Conservation (phyloP, 2,113 vertebrate species). For the Sander vitreus region DNA sequence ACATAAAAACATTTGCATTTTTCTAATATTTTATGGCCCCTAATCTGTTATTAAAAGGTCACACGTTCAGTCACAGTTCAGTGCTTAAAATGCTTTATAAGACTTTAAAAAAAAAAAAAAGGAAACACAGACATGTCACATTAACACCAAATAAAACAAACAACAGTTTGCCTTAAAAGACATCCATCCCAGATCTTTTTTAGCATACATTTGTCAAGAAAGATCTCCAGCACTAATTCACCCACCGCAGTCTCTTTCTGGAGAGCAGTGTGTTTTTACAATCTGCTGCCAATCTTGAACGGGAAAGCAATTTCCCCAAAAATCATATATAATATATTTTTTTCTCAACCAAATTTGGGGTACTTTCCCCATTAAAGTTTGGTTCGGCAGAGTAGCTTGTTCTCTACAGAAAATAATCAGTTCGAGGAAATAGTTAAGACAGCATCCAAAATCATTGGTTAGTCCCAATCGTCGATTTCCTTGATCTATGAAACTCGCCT, state of each 20-base stretch:
- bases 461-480: background rate
- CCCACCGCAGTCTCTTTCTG: background rate
- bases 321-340: slow-evolving; percentile 2
- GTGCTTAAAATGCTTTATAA: background rate
- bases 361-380: background rate
- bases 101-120: background rate
- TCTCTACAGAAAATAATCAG: slow-evolving; percentile 9
- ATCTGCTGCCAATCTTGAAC: background rate
- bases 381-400: background rate
- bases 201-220: background rate
- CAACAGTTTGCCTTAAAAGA: slow-evolving; percentile 16
- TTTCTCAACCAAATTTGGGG: background rate
- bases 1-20: background rate
- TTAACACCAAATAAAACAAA: slow-evolving; percentile 18
- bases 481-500: background rate
- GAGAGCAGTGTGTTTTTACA: background rate
- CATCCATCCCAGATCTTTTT: background rate
- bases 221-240: background rate
- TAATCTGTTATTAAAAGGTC: slow-evolving; percentile 35
- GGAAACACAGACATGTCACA: slow-evolving; percentile 3
- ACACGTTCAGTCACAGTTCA: slow-evolving; percentile 8
- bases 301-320: slow-evolving; percentile 16
- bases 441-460: slow-evolving; percentile 18
- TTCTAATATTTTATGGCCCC: background rate
- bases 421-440: slow-evolving; percentile 5